Percentiles rank a stretch among this genome's conserved stretches.
These are phyloP conservation scores for Porites rus DNA, from an alignment of 92 coral and sea anemone species.

Conservation along the genomic window DNA sequence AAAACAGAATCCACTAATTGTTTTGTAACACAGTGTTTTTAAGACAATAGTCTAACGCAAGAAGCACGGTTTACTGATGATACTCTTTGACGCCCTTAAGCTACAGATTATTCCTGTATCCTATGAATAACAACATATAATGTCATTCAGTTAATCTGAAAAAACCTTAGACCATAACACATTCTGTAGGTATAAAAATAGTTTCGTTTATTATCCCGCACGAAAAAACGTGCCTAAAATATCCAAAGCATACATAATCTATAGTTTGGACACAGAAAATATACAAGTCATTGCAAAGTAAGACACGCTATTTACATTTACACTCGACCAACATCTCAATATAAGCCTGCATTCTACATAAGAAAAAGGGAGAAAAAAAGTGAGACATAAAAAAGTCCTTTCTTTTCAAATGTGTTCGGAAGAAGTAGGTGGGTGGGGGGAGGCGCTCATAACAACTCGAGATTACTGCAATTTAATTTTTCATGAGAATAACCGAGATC, in stretches of 20 bases:
- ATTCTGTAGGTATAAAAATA: constrained; percentile 47
- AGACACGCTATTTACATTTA: constrained; percentile 30
- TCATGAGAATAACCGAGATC: not conserved
- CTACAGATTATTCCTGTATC: too few species aligned
- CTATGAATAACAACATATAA: too few species aligned
- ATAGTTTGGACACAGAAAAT: constrained; percentile 17
- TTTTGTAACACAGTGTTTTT: too few species aligned
- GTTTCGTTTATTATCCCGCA: constrained; percentile 41
- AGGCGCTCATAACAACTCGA: not conserved
- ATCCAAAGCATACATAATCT: constrained; percentile 10
- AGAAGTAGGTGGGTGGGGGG: not conserved
- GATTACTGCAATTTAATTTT: not conserved
- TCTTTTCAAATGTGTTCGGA: not conserved
- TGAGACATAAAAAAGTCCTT: not conserved
- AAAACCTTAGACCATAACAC: not conserved
- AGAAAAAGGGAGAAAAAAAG: not conserved
- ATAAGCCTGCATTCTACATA: not conserved
- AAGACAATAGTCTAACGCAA: too few species aligned
- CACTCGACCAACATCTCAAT: constrained; percentile 13
- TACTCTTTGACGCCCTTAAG: too few species aligned
- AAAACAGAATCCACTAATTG: too few species aligned
- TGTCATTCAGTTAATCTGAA: too few species aligned
- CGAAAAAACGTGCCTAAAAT: constrained; percentile 40
- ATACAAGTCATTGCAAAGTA: constrained; percentile 12
- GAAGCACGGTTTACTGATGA: too few species aligned